phyloP scores from a whole-genome alignment of 2,113 vertebrate genomes.

The Corydoras maculifer region DNA sequence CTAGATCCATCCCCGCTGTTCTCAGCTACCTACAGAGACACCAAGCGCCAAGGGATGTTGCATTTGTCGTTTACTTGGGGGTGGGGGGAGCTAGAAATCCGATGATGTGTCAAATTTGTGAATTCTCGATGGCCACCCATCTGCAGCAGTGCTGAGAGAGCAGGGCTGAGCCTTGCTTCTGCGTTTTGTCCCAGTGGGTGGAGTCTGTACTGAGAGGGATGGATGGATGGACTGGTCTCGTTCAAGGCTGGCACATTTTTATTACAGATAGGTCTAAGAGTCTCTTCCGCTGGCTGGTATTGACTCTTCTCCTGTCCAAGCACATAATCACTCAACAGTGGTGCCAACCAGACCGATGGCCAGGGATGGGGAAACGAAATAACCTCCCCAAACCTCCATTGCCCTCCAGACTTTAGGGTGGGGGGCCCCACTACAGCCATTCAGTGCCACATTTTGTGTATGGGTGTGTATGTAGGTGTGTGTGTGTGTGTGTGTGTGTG shows the following conservation, averaged over 20 bases:
- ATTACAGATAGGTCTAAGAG: conserved; percentile 63
- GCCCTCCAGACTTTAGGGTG: conserved; percentile 8
- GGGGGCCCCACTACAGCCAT: conserved; percentile 25
- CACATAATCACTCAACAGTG: conserved; percentile 58
- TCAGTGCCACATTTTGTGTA: conserved; percentile 31
- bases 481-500: conserved; percentile 30
- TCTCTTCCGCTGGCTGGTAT: conserved; percentile 87
- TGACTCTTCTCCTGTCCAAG: conserved; percentile 49
- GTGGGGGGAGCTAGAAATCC: conserved; percentile 18
- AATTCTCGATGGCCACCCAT: conserved; percentile 39
- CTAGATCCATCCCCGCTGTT: conserved; percentile 43
- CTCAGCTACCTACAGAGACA: conserved; percentile 44
- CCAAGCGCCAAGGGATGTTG: conserved; percentile 58
- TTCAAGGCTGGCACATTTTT: conserved; percentile 57
- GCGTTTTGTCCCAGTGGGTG: conserved; percentile 52
- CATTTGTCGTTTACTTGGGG: conserved; percentile 43
- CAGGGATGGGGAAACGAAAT: conserved; percentile 30
- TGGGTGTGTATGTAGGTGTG: conserved; percentile 29
- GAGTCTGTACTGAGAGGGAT: conserved; percentile 25
- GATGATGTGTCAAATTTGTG: conserved; percentile 4
- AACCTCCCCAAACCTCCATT: conserved; percentile 2
- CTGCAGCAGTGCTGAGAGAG: conserved; percentile 42
- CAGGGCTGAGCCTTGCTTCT: conserved; percentile 48
- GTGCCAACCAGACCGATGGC: conserved; percentile 37
- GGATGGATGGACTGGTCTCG: conserved; percentile 64